Evolutionary conservation across 2,113 vertebrate species (phyloP), one percentile per base, ranked within the genome.

Genomic region (Mugil cephalus): DNA sequence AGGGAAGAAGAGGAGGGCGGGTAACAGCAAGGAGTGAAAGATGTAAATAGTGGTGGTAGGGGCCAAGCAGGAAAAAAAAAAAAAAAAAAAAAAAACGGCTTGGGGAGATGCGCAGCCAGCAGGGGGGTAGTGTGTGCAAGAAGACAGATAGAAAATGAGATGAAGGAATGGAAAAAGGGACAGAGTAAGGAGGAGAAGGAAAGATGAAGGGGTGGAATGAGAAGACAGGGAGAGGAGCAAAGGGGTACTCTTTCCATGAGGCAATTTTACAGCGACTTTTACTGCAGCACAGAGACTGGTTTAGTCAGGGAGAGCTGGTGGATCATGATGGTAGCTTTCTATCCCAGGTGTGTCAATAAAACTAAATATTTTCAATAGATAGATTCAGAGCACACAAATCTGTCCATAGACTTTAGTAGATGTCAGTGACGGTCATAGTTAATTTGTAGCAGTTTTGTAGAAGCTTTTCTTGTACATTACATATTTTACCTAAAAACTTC

Each of bases 181-280:
- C 8, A 43, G 47, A 21, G 50, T 35, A 68, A 47, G 24, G 38
- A 65, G 43, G 64, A 75, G 12, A 68, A 21, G 56, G 30, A 52
- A 36, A 34, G 78, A 73, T 52, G 18, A 34, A 74, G 55, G 65
- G 47, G 52, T 74, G 56, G 61, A 70, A 73, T 10, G 55, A 17
- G 43, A 82, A 54, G 56, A 84, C 24, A 17, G 30, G 18, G 42
- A 76, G 50, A 59, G 14, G 56, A 60, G 45, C 7, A 39, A 38
- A 82, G 38, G 63, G 76, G 51, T 80, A 68, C 21, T 78, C 64
- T 83, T 91, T 89, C 90, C 73, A 83, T 86, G 77, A 90, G 79
- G 74, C 83, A 84, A 82, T 85, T 93, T 92, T 86, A 87, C 80
- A 21, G 72, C 60, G 64, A 89, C 75, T 83, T 92, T 90, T 89